Conservation (phyloP, 2,113 vertebrate species). For the Rutilus rutilus region DNA sequence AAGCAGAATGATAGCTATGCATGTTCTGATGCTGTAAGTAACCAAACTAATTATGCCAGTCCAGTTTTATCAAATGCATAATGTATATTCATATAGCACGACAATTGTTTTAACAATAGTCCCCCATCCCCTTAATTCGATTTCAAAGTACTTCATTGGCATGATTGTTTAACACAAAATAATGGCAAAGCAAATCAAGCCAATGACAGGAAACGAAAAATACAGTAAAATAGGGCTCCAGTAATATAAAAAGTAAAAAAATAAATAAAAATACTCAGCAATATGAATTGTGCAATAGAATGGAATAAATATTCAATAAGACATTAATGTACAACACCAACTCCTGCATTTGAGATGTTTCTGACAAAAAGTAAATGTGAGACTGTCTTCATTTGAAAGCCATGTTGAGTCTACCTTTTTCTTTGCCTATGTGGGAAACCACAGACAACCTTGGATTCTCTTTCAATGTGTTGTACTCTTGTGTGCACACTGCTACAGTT, state of each 20-base stretch:
- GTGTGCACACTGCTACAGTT: background rate
- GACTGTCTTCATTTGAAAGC: background rate
- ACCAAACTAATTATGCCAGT: background rate
- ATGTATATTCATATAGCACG: background rate
- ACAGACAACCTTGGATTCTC: background rate
- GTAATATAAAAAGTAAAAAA: no score
- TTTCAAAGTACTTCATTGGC: no score
- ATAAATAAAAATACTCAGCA: background rate
- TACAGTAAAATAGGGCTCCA: no score
- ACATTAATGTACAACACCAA: background rate
- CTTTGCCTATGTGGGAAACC: background rate
- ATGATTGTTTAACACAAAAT: no score
- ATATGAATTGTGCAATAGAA: background rate
- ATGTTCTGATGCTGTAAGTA: background rate
- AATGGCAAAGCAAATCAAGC: no score
- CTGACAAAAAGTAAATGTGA: background rate
- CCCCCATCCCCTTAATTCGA: no score
- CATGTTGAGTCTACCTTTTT: background rate
- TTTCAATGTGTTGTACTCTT: background rate
- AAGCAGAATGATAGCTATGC: background rate
- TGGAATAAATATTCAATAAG: background rate
- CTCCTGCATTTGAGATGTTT: background rate
- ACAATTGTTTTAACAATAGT: background rate
- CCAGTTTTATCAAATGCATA: background rate
- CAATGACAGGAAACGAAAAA: no score